Conservation (phyloP, 2,888 invertebrate species). For the Synergus laeviventris region DNA sequence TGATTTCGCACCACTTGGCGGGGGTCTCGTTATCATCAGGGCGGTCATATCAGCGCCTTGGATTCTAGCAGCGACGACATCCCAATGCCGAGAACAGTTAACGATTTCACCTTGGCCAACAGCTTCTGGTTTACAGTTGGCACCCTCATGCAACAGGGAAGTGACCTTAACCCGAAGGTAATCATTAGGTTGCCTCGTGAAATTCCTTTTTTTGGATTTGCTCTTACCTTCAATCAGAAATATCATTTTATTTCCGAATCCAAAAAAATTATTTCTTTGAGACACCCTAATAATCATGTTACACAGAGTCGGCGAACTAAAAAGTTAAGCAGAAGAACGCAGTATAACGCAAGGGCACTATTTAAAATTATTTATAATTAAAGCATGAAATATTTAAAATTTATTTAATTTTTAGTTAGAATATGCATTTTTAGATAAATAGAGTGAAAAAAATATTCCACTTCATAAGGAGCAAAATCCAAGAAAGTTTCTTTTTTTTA, state of each 20-base stretch:
- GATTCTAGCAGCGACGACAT: slow-evolving; percentile 73
- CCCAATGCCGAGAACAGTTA: slow-evolving; percentile 78
- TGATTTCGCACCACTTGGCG: slow-evolving; percentile 71
- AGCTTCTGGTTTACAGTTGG: slow-evolving; percentile 98
- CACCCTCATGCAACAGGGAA: slow-evolving; percentile 95
- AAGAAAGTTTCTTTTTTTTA: not conserved
- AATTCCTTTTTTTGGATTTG: too few species aligned
- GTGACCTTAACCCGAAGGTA: slow-evolving; percentile 95
- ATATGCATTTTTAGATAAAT: too few species aligned
- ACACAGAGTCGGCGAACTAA: slow-evolving; percentile 65
- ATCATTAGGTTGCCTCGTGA: slow-evolving; percentile 38
- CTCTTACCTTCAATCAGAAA: too few species aligned
- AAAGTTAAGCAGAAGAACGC: slow-evolving; percentile 42
- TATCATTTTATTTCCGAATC: too few species aligned
- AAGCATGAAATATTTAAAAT: too few species aligned
- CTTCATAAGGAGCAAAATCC: not conserved
- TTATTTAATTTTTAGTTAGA: too few species aligned
- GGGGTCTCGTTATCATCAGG: slow-evolving; percentile 67
- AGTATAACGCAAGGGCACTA: not conserved
- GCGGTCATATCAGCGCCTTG: slow-evolving; percentile 72
- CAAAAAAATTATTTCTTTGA: too few species aligned
- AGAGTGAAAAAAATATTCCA: too few species aligned
- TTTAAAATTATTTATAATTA: not conserved
- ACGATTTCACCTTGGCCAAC: slow-evolving; percentile 91
- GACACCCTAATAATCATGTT: slow-evolving; percentile 57